phyloP scores from a whole-genome alignment of 2,797 vertebrate genomes.

The Acanthurus lineatus region DNA sequence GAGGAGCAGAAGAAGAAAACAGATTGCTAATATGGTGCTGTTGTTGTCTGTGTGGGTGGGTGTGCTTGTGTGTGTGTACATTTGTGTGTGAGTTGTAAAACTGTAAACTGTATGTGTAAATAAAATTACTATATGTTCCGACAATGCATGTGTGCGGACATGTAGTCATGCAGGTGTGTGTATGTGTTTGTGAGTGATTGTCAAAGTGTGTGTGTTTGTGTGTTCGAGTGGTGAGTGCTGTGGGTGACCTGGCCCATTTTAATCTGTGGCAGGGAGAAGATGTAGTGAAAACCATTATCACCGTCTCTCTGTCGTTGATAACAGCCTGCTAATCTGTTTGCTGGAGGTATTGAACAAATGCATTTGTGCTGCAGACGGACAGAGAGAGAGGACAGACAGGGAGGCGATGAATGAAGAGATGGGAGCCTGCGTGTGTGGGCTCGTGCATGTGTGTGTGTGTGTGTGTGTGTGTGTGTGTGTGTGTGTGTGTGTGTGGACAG shows the following conservation, averaged over 20 bases:
- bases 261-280: constrained; percentile 95
- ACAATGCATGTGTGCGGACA: not conserved
- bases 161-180: constrained; percentile 21
- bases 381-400: constrained; percentile 31
- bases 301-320: constrained; percentile 92
- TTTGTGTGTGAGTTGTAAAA: constrained; percentile 6
- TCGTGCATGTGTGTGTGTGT: constrained; percentile 16
- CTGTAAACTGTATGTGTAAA: constrained; percentile 10
- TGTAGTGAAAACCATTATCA: constrained; percentile 98
- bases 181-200: constrained; percentile 28
- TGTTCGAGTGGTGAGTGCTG: constrained; percentile 53
- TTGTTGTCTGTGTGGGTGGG: constrained; percentile 14
- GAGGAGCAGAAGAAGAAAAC: constrained; percentile 70
- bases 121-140: constrained; percentile 14
- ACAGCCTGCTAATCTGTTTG: constrained; percentile 95
- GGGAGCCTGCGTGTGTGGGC: constrained; percentile 30
- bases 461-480: not conserved
- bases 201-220: constrained; percentile 20
- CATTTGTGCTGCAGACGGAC: constrained; percentile 88
- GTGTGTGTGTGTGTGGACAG: not conserved
- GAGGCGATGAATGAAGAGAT: constrained; percentile 48
- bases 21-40: constrained; percentile 86
- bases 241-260: constrained; percentile 87
- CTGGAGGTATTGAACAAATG: constrained; percentile 94
- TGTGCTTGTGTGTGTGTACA: constrained; percentile 22